Percentiles rank a stretch among this genome's conserved stretches.
phyloP scores from a whole-genome alignment of 2,797 vertebrate genomes.

The Muscicapa striata region DNA sequence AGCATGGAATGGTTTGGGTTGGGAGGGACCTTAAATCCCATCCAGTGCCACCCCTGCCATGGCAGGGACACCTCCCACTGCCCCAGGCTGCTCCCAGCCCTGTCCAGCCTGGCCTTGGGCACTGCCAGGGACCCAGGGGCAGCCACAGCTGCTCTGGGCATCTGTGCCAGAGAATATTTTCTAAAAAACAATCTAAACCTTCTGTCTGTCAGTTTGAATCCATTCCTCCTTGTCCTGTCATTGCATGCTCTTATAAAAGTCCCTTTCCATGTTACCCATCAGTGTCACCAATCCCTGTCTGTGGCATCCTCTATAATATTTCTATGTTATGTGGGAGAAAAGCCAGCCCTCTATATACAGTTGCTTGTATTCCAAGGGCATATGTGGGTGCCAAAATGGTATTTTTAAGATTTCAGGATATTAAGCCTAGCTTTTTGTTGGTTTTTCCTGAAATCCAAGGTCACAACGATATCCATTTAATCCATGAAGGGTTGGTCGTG shows the following conservation, averaged over 20 bases:
- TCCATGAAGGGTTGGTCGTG: not conserved
- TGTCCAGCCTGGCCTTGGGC: not conserved
- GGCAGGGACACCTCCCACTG: not conserved
- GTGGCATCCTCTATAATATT: not conserved
- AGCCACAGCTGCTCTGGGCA: not conserved
- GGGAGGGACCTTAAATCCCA: fast-evolving
- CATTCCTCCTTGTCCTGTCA: not conserved
- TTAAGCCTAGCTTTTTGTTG: not conserved
- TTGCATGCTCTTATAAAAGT: not conserved
- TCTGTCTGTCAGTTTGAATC: not conserved
- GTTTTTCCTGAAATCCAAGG: not conserved
- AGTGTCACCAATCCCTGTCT: not conserved
- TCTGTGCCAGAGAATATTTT: not conserved
- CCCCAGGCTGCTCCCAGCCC: not conserved
- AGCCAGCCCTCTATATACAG: not conserved
- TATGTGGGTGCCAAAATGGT: not conserved
- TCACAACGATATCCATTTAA: not conserved
- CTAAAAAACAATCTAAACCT: not conserved
- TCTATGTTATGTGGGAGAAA: not conserved
- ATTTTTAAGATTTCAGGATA: not conserved
- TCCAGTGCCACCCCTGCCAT: not conserved
- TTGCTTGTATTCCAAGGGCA: not conserved
- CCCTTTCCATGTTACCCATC: not conserved
- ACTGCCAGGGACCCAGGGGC: not conserved
- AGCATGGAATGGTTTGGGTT: not conserved